Conservation (phyloP, 2,797 vertebrate species). For the Pseudopleuronectes americanus region DNA sequence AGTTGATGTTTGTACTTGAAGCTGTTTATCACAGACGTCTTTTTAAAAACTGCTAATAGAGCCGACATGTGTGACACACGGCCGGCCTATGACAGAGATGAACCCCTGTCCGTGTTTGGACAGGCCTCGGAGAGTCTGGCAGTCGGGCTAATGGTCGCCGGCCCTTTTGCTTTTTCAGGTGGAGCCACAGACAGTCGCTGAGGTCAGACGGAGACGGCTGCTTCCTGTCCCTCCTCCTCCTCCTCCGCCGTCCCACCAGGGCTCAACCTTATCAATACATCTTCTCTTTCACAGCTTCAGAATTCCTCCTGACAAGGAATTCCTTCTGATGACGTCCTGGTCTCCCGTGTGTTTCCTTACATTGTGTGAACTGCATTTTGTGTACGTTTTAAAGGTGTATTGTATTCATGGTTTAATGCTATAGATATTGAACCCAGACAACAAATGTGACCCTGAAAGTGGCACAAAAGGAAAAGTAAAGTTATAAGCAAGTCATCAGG, state of each 20-base stretch:
- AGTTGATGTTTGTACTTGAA: neutral
- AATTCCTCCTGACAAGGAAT: neutral
- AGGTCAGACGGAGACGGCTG: slow-evolving; percentile 54
- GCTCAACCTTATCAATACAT: slow-evolving; percentile 12
- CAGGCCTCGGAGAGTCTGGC: slow-evolving; percentile 43
- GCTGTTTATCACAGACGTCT: slow-evolving; percentile 19
- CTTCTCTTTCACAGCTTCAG: neutral
- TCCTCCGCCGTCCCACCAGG: slow-evolving; percentile 1
- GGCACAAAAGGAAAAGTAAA: too few species aligned
- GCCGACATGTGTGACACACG: slow-evolving; percentile 24
- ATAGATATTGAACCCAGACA: too few species aligned
- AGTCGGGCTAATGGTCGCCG: slow-evolving; percentile 20
- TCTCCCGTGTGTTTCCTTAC: neutral
- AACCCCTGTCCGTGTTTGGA: slow-evolving; percentile 56
- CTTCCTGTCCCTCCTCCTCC: slow-evolving; percentile 23
- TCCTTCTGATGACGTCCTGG: neutral
- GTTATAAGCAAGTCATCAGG: too few species aligned
- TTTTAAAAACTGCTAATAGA: slow-evolving; percentile 7
- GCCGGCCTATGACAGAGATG: slow-evolving; percentile 41
- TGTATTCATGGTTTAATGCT: too few species aligned
- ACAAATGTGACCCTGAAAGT: too few species aligned
- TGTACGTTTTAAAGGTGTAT: too few species aligned
- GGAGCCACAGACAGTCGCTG: slow-evolving; percentile 58
- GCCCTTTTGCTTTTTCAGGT: slow-evolving; percentile 70
- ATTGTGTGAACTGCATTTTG: too few species aligned